Conservation (phyloP, 1,140 invertebrate species). For the Drosophila virilis region DNA sequence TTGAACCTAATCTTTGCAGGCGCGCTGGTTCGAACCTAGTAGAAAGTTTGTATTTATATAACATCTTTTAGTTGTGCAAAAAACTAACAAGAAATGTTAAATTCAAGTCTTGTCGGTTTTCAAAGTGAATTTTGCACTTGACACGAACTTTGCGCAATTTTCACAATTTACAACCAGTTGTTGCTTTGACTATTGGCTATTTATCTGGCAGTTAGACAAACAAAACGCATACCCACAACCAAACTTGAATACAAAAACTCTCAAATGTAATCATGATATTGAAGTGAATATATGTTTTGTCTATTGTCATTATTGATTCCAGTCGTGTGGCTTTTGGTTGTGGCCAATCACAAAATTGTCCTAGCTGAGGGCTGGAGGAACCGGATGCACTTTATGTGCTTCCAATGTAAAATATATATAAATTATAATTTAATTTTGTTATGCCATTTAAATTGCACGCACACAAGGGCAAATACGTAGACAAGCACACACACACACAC, state of each 20-base stretch:
- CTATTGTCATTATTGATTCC: constrained; percentile 1
- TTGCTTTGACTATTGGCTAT: constrained; percentile 9
- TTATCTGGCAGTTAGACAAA: constrained; percentile 10
- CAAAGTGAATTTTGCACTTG: neutral
- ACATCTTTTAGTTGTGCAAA: no score
- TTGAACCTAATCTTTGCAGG: no score
- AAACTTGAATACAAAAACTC: constrained; percentile 4
- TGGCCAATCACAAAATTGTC: constrained; percentile 23
- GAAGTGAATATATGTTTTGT: neutral
- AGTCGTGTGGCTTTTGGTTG: constrained; percentile 17
- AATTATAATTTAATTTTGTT: constrained; percentile 72
- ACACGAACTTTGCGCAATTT: neutral
- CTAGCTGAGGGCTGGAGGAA: neutral
- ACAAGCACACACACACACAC: neutral
- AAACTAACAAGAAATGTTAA: no score
- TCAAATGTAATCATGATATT: constrained; percentile 7
- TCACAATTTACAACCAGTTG: constrained; percentile 1
- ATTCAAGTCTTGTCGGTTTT: no score
- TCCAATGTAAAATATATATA: constrained; percentile 39
- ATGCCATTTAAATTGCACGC: constrained; percentile 39
- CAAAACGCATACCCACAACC: neutral
- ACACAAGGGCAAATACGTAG: constrained; percentile 10
- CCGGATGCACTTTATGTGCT: constrained; percentile 53
- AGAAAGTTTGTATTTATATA: no score
- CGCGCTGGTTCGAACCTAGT: no score